Conservation (phyloP, 2,888 invertebrate species). For the Microdon myrmicae region DNA sequence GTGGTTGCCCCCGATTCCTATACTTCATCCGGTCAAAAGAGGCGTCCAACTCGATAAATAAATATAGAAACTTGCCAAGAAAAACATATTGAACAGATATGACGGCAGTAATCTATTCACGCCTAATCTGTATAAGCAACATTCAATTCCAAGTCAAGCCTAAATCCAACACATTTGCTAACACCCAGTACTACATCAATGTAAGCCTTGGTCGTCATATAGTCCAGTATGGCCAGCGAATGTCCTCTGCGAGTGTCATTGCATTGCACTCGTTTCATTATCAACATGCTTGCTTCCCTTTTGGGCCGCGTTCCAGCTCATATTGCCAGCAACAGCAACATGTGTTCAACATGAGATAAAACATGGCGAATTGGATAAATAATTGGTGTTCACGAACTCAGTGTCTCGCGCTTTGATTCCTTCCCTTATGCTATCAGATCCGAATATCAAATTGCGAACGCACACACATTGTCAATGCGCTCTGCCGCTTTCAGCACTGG, state of each 20-base stretch:
- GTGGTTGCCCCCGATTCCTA: too few species aligned
- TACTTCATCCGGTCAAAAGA: too few species aligned
- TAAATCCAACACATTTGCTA: too few species aligned
- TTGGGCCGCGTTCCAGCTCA: slow-evolving; percentile 15
- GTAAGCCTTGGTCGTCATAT: too few species aligned
- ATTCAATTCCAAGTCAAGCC: too few species aligned
- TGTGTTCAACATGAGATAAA: slow-evolving; percentile 52
- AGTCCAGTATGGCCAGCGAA: too few species aligned
- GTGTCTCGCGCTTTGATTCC: slow-evolving; percentile 53
- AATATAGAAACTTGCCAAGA: too few species aligned
- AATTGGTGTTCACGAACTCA: slow-evolving; percentile 57
- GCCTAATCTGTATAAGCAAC: too few species aligned
- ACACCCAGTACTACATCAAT: too few species aligned
- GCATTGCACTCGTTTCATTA: slow-evolving; percentile 26
- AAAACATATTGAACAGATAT: too few species aligned
- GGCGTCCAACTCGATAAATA: too few species aligned
- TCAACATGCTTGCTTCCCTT: slow-evolving; percentile 9
- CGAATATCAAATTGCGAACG: slow-evolving; percentile 56
- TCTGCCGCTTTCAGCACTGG: slow-evolving; percentile 20
- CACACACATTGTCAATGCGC: slow-evolving; percentile 50
- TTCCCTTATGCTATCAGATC: slow-evolving; percentile 54
- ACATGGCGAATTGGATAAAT: slow-evolving; percentile 56
- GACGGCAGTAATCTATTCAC: too few species aligned
- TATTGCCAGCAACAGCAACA: slow-evolving; percentile 36
- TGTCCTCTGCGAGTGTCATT: slow-evolving; percentile 30